Conservation (phyloP, 2,888 invertebrate species). For the Corbicula japonica region DNA sequence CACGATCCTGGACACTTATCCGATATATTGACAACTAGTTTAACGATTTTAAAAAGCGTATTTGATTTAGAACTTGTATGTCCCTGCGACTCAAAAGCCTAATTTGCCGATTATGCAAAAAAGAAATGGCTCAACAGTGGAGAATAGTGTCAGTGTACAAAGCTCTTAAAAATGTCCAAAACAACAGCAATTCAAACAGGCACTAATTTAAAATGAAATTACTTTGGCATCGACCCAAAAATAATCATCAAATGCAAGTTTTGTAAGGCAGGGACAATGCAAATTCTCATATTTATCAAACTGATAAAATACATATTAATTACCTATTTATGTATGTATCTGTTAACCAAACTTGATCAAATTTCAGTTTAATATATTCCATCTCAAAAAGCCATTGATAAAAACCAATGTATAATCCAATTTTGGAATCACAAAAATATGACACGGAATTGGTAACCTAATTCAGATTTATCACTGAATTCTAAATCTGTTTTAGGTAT, state of each 20-base stretch:
- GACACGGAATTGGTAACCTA: slow-evolving; percentile 14
- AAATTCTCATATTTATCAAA: slow-evolving; percentile 3
- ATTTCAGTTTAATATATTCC: slow-evolving; percentile 19
- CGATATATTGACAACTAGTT: slow-evolving; percentile 2
- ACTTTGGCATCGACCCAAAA: slow-evolving; percentile 16
- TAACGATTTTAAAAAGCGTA: too few species aligned
- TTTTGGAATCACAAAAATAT: slow-evolving; percentile 16
- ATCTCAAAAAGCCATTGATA: slow-evolving; percentile 1
- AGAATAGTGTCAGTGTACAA: slow-evolving; percentile 21
- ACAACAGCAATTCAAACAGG: slow-evolving; percentile 19
- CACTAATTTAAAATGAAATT: slow-evolving; percentile 15
- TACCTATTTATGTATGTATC: slow-evolving; percentile 4
- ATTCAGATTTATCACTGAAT: slow-evolving; percentile 14
- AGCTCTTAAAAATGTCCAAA: slow-evolving; percentile 24
- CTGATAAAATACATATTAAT: slow-evolving; percentile 10
- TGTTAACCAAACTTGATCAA: neutral
- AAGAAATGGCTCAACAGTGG: neutral
- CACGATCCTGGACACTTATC: neutral
- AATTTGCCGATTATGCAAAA: slow-evolving; percentile 23
- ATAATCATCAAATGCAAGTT: slow-evolving; percentile 1
- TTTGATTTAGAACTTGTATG: slow-evolving; percentile 15
- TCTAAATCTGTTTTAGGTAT: slow-evolving; percentile 23
- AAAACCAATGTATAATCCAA: slow-evolving; percentile 18
- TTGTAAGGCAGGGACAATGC: neutral
- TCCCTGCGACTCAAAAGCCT: neutral